These are phyloP conservation scores for Sinella curviseta DNA, from an alignment of 1,140 invertebrate species.

Conservation along the genomic window DNA sequence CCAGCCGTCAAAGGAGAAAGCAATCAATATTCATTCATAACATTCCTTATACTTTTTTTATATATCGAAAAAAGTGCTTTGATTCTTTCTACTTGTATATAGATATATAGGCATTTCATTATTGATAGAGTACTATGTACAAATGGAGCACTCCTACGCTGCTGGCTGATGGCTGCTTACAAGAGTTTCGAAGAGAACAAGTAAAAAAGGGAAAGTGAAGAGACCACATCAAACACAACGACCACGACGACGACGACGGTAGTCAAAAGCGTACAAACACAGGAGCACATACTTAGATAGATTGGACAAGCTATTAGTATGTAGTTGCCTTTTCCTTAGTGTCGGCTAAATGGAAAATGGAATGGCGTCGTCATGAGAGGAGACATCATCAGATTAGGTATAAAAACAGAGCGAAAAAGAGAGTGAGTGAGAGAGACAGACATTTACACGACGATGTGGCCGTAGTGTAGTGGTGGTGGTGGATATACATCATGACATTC, in stretches of 20 bases:
- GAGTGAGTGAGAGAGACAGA: neutral
- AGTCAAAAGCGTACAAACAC: too few species aligned
- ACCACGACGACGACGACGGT: neutral
- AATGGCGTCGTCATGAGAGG: neutral
- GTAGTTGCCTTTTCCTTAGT: neutral
- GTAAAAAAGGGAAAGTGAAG: neutral
- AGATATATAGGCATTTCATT: neutral
- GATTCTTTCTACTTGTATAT: neutral
- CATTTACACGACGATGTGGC: too few species aligned
- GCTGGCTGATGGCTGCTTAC: too few species aligned
- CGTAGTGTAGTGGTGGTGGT: too few species aligned
- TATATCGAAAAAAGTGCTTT: neutral
- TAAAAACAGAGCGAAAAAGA: neutral
- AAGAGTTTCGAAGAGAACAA: too few species aligned
- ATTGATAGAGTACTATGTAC: neutral
- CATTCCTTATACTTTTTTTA: neutral
- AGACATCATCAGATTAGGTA: slow-evolving; percentile 19
- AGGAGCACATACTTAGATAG: neutral
- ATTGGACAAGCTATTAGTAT: neutral
- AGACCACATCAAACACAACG: neutral
- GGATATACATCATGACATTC: neutral
- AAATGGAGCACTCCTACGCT: neutral
- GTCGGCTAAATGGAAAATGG: neutral
- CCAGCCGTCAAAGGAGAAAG: neutral
- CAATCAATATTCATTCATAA: slow-evolving; percentile 20